Evolutionary conservation across 2,797 vertebrate genomes (phyloP).

Genomic region (Galagoides demidoff): DNA sequence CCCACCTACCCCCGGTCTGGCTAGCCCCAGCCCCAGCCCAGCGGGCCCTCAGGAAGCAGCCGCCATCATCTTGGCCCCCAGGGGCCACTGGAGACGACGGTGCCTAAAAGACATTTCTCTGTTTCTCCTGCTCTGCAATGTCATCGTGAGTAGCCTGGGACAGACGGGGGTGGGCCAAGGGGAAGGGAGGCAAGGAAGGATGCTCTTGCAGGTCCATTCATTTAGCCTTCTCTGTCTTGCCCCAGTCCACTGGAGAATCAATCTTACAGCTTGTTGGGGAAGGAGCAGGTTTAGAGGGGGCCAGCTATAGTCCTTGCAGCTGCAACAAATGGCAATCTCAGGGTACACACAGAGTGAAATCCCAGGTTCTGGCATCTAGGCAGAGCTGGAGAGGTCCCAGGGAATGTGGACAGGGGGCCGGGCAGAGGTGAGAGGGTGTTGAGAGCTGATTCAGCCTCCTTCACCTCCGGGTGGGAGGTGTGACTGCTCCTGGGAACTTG

Average conservation of each 20-base stretch:
- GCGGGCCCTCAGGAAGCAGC: conserved; percentile 57
- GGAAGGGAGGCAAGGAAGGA: background rate
- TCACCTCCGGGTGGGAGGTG: conserved; percentile 35
- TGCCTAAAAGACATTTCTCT: conserved; percentile 93
- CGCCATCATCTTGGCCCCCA: conserved; percentile 55
- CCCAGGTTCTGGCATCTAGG: background rate
- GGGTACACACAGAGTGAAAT: background rate
- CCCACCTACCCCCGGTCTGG: background rate
- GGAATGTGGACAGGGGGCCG: background rate
- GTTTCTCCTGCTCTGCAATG: conserved; percentile 93
- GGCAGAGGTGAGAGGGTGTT: background rate
- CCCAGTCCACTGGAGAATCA: background rate
- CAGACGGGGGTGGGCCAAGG: accelerated
- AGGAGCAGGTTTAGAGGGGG: background rate
- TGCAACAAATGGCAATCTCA: background rate
- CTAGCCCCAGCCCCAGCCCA: background rate
- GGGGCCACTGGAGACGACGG: conserved; percentile 91
- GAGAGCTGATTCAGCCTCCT: background rate
- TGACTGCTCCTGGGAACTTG: conserved; percentile 67
- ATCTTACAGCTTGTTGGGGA: background rate
- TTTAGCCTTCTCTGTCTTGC: background rate
- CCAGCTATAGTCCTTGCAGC: background rate
- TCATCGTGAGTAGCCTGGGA: conserved; percentile 90
- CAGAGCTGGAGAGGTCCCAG: background rate
- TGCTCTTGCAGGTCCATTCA: accelerated